Conservation (phyloP, 2,113 vertebrate genomes). For the Hippoglossus stenolepis region DNA sequence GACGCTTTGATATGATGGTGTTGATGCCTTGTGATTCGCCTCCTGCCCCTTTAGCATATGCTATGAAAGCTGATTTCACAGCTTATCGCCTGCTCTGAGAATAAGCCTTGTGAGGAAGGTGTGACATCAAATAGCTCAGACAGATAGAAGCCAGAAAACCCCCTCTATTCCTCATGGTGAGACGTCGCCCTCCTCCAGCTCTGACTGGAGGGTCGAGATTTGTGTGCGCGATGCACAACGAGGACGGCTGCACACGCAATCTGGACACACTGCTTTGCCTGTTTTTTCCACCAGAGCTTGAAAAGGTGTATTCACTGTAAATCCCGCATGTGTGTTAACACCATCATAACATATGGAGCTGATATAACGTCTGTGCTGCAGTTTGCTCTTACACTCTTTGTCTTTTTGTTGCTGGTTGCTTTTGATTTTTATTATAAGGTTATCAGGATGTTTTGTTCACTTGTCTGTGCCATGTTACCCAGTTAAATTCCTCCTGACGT, state of each 20-base stretch:
- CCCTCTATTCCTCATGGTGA: slow-evolving; percentile 23
- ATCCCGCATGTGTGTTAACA: neutral
- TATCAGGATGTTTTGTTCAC: slow-evolving; percentile 5
- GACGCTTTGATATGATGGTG: slow-evolving; percentile 53
- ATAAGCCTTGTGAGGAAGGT: slow-evolving; percentile 52
- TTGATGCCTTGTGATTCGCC: slow-evolving; percentile 40
- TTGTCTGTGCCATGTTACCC: neutral
- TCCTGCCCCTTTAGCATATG: slow-evolving; percentile 56
- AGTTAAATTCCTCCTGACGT: neutral
- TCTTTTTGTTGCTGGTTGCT: neutral
- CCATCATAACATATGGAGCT: neutral
- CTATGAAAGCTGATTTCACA: slow-evolving; percentile 64
- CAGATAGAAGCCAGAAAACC: slow-evolving; percentile 26
- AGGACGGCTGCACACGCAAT: slow-evolving; percentile 17
- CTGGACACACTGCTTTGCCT: neutral
- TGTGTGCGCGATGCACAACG: neutral
- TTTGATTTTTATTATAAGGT: neutral
- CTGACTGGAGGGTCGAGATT: neutral
- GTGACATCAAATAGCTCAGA: slow-evolving; percentile 61
- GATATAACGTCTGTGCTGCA: neutral
- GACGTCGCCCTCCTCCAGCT: slow-evolving; percentile 21
- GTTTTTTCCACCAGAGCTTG: slow-evolving; percentile 23
- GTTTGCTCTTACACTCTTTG: neutral
- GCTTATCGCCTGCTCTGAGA: slow-evolving; percentile 55
- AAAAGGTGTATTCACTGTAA: slow-evolving; percentile 12